Conservation (phyloP, 2,888 invertebrate species). For the Agonum fuliginosum region DNA sequence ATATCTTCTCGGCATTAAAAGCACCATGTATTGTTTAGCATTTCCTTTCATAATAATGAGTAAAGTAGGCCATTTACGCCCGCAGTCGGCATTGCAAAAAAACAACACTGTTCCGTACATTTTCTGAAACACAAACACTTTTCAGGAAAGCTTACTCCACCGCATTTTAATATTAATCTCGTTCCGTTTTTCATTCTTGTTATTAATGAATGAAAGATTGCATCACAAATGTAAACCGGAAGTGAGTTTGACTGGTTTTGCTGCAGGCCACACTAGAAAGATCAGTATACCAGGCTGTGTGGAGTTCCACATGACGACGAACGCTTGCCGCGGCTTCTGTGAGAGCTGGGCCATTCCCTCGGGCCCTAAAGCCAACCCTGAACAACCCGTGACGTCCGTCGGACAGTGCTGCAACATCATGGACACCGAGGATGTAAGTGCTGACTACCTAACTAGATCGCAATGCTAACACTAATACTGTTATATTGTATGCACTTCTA, state of each 20-base stretch:
- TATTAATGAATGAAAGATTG: too few relatives aligned
- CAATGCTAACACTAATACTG: not conserved
- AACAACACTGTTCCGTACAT: too few relatives aligned
- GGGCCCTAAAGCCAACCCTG: constrained; percentile 73
- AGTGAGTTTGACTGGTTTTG: too few relatives aligned
- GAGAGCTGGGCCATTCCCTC: constrained; percentile 91
- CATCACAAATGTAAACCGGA: not conserved
- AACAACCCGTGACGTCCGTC: constrained; percentile 77
- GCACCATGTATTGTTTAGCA: not conserved
- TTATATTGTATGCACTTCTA: too few relatives aligned
- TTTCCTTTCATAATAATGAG: not conserved
- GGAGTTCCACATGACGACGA: constrained; percentile 88
- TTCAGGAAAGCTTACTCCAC: too few relatives aligned
- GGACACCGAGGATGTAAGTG: constrained; percentile 87
- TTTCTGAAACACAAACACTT: too few relatives aligned
- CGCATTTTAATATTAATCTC: too few relatives aligned
- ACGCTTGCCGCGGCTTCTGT: constrained; percentile 91
- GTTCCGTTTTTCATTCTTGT: too few relatives aligned
- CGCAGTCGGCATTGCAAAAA: too few relatives aligned
- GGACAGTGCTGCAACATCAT: constrained; percentile 94
- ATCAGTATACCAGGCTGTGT: constrained; percentile 90
- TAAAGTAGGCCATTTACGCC: not conserved
- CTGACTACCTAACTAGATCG: not conserved
- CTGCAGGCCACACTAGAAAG: constrained; percentile 84
- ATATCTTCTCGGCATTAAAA: too few relatives aligned